Evolutionary conservation across 2,113 vertebrate species (phyloP).

Genomic region (Chelonoidis abingdonii): DNA sequence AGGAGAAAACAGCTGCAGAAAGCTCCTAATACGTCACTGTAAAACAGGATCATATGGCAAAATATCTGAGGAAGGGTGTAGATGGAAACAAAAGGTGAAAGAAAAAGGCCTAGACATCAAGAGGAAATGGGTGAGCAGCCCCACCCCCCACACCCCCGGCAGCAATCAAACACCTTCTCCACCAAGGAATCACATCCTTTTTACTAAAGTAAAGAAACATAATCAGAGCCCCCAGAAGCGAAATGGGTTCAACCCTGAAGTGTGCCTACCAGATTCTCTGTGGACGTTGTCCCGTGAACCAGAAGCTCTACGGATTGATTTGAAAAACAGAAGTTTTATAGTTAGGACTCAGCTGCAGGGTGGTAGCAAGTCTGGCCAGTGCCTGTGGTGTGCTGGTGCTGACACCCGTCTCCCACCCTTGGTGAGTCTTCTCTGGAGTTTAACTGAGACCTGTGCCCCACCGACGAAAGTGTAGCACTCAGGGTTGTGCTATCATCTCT

Average conservation of each 20-base stretch:
- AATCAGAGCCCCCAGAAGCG: background rate
- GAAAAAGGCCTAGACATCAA: background rate
- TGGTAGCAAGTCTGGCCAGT: background rate
- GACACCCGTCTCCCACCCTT: background rate
- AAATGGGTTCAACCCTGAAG: background rate
- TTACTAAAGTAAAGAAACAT: background rate
- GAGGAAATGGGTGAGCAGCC: background rate
- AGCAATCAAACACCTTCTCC: background rate
- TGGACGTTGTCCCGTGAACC: background rate
- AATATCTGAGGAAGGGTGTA: background rate
- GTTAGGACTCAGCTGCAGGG: no score
- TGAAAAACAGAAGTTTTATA: background rate
- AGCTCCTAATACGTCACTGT: background rate
- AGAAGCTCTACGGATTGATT: background rate
- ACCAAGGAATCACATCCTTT: background rate
- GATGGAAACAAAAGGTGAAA: background rate
- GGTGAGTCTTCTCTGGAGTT: background rate
- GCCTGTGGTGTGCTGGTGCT: background rate
- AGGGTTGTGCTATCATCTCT: background rate
- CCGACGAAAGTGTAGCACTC: background rate
- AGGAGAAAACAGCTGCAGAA: background rate
- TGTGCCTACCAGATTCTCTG: background rate
- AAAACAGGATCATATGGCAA: background rate
- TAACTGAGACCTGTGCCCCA: background rate
- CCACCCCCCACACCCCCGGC: background rate